phyloP scores from a whole-genome alignment of 2,888 invertebrate species.

The Netelia virgata region DNA sequence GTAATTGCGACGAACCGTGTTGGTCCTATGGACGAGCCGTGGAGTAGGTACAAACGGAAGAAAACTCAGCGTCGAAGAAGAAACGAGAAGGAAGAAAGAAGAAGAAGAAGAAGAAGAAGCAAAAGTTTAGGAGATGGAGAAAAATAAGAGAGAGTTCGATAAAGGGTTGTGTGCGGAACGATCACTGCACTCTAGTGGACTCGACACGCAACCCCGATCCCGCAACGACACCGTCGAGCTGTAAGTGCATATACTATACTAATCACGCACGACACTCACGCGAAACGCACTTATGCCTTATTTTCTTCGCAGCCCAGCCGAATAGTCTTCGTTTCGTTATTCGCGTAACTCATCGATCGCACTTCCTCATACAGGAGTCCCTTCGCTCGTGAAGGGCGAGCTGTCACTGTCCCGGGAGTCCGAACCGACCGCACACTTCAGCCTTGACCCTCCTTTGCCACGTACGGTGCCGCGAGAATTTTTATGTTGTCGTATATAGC shows the following conservation, averaged over 20 bases:
- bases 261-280: conserved; percentile 53
- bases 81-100: not conserved
- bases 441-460: conserved; percentile 1
- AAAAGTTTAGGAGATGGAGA: conserved; percentile 22
- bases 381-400: not conserved
- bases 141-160: conserved; percentile 68
- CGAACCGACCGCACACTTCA: conserved; percentile 14
- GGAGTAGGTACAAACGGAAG: not conserved
- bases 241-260: conserved; percentile 18
- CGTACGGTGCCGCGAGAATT: not conserved
- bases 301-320: not conserved
- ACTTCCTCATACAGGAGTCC: conserved; percentile 1
- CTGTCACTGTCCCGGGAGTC: not conserved
- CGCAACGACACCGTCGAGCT: conserved; percentile 48
- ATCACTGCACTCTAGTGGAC: conserved; percentile 70
- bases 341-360: conserved; percentile 9
- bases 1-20: not conserved
- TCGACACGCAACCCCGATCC: conserved; percentile 68
- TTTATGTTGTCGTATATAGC: not conserved
- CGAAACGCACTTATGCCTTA: not conserved
- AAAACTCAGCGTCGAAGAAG: conserved; percentile 47
- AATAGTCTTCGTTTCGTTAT: not conserved
- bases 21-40: not conserved
- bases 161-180: conserved; percentile 59
- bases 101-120: conserved; percentile 40